Evolutionary conservation across 2,113 vertebrate genomes (phyloP), one percentile per base, ranked within the genome.

Genomic region (Scalopus aquaticus): DNA sequence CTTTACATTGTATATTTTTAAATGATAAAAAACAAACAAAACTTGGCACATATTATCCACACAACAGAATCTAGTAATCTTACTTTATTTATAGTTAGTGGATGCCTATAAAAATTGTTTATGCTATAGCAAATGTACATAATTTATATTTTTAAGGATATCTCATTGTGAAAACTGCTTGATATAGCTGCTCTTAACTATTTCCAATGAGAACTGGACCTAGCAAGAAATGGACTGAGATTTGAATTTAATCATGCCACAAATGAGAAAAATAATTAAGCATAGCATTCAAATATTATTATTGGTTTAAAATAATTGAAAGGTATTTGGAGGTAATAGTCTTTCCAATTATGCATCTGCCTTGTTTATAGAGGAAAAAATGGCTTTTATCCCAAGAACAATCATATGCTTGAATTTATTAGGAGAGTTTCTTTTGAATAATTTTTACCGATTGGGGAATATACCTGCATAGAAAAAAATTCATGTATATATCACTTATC

Each of bases 101-200:
- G 4, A 62, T 72, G 6, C 35, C 30, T 54, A 9, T 76, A 78
- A 93, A 86, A 82, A 73, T 76, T 42, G 5, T 62, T 84, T 85
- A 69, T 81, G 30, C 26, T 4, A 11, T 30, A 20, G 1, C 35
- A 80, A 83, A 76, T 82, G 32, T 56, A 70, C 22, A 64, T 37
- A 79, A 56, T 72, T 96, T 19, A 20, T 88, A 87, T 89, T 91
- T 88, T 46, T 54, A 95, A 92, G 30, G 30, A 58, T 1, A 74
- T 37, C 1, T 77, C 9, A 30, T 49, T 91, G 32, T 67, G 65
- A 78, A 93, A 93, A 74, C 17, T 83, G 22, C 44, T 86, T 88
- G 10, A 85, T 69, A 74, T 0, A 79, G 1, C 19, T 92, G 1
- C 19, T 93, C 9, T 91, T 81, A 69, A 62, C 22, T 37, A 67